Evolutionary conservation across 2,888 invertebrate species (phyloP).

Genomic region (Amphipyra tragopoginis): DNA sequence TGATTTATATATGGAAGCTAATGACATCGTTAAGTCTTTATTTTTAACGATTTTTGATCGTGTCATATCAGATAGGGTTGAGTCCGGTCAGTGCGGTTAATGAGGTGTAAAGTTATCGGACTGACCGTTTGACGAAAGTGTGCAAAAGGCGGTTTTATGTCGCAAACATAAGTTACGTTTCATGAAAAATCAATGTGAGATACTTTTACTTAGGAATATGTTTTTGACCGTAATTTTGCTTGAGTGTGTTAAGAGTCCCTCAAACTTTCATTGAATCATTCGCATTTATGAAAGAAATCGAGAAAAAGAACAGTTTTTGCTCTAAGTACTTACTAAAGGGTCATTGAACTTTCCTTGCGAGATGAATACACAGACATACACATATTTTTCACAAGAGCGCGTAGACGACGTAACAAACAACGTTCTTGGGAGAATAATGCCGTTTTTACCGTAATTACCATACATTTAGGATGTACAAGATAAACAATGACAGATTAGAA

Average conservation of each 20-base stretch:
- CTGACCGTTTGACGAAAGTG: conserved; percentile 31
- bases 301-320: too few relatives aligned
- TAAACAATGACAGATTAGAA: too few relatives aligned
- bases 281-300: too few relatives aligned
- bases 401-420: not conserved
- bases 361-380: conserved; percentile 11
- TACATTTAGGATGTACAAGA: conserved; percentile 5
- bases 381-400: not conserved
- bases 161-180: conserved; percentile 39
- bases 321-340: too few relatives aligned
- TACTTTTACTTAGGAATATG: conserved; percentile 39
- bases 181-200: conserved; percentile 27
- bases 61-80: conserved; percentile 53
- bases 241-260: conserved; percentile 9
- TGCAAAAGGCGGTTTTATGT: conserved; percentile 34
- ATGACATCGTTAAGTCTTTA: conserved; percentile 72
- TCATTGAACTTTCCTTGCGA: not conserved
- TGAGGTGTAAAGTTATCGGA: conserved; percentile 52
- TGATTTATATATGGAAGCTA: conserved; percentile 74
- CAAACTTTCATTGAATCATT: conserved; percentile 3
- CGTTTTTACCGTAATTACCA: conserved; percentile 2
- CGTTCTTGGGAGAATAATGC: not conserved
- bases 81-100: conserved; percentile 50
- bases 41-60: conserved; percentile 66
- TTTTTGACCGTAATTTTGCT: conserved; percentile 35